A percentile compares a stretch with the other conserved stretches of the same genome.
phyloP scores from a whole-genome alignment of 2,113 vertebrate genomes.

The Pyxicephalus adspersus region DNA sequence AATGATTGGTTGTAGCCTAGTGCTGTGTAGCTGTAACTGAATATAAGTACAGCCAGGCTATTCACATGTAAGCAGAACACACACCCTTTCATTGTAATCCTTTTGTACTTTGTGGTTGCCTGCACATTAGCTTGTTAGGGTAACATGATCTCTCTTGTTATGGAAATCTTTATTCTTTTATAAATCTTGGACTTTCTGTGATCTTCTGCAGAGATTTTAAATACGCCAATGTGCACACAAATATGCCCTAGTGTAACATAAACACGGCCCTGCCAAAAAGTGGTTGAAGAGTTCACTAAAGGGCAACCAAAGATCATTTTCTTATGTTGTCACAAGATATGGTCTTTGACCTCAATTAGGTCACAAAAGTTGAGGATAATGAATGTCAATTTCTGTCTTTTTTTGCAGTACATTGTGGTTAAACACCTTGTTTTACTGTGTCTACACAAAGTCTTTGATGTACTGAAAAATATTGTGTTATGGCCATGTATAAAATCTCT shows the following conservation, averaged over 20 bases:
- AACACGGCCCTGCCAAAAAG: constrained; percentile 3
- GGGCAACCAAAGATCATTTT: neutral
- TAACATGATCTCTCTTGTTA: constrained; percentile 2
- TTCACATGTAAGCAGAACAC: neutral
- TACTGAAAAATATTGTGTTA: too few species aligned
- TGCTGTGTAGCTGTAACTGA: neutral
- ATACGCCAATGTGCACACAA: neutral
- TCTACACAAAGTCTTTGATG: too few species aligned
- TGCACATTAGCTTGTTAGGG: neutral
- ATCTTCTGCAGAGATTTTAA: neutral
- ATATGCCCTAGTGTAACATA: neutral
- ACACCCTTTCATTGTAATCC: neutral
- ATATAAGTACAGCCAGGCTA: neutral
- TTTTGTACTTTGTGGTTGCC: neutral
- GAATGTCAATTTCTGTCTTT: too few species aligned
- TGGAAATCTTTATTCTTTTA: too few species aligned
- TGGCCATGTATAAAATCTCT: too few species aligned
- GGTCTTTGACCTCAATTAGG: neutral
- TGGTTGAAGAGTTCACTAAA: neutral
- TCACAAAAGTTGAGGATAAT: neutral
- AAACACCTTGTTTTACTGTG: too few species aligned
- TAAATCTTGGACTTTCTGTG: neutral
- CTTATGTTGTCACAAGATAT: neutral
- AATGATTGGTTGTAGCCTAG: neutral
- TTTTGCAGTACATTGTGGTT: too few species aligned